phyloP scores from a whole-genome alignment of 2,888 invertebrate species.

The Ptilodon capucinus region DNA sequence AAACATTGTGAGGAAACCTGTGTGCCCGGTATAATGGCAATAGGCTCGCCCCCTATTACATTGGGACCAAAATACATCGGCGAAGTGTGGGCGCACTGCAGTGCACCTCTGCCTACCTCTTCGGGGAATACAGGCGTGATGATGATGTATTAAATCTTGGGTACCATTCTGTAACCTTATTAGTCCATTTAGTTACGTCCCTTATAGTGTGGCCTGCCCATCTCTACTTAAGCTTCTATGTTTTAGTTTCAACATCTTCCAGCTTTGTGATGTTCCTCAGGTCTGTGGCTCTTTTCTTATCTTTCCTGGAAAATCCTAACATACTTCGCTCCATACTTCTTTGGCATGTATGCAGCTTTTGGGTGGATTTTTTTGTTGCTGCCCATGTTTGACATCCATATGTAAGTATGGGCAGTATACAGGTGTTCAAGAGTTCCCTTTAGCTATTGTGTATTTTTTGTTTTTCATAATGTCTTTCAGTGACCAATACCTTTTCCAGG shows the following conservation, averaged over 20 bases:
- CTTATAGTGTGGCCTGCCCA: neutral
- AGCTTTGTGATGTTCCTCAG: neutral
- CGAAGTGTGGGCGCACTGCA: no score
- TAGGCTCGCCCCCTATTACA: no score
- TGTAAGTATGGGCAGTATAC: neutral
- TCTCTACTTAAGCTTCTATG: neutral
- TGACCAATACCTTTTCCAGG: slow-evolving; percentile 1
- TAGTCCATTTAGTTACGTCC: neutral
- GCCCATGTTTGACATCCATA: neutral
- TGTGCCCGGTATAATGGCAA: no score
- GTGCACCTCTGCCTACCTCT: no score
- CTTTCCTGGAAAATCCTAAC: neutral
- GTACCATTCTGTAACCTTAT: no score
- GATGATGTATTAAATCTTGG: no score
- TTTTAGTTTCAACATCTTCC: neutral
- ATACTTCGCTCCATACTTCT: slow-evolving; percentile 1
- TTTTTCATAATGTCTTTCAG: slow-evolving; percentile 2
- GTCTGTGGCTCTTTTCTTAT: neutral
- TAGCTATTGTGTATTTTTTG: neutral
- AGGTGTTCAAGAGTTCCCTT: neutral
- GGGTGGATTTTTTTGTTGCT: neutral
- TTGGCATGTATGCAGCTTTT: neutral
- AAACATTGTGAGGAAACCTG: no score
- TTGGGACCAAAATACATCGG: no score
- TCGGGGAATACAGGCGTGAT: no score